phyloP scores from a whole-genome alignment of 2,888 invertebrate species.

The Limnephilus lunatus region DNA sequence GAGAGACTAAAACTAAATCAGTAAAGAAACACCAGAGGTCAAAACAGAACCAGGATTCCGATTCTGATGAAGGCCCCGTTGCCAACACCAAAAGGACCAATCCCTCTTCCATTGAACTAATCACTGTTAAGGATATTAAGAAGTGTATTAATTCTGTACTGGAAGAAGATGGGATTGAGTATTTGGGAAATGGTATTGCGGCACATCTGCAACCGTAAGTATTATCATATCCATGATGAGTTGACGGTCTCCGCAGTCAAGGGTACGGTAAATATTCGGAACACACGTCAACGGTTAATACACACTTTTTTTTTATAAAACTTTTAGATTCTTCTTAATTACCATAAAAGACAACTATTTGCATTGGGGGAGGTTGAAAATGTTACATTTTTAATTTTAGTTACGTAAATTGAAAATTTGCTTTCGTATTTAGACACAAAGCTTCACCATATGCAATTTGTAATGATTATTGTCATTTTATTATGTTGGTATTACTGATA shows the following conservation, averaged over 20 bases:
- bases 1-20: slow-evolving; percentile 96
- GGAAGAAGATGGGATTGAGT: slow-evolving; percentile 85
- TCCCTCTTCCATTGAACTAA: slow-evolving; percentile 78
- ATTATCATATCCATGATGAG: not conserved
- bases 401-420: too few relatives aligned
- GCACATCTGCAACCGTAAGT: slow-evolving; percentile 82
- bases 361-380: too few relatives aligned
- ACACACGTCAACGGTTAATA: too few relatives aligned
- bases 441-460: too few relatives aligned
- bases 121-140: slow-evolving; percentile 83
- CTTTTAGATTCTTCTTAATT: too few relatives aligned
- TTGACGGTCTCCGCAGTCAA: not conserved
- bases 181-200: slow-evolving; percentile 83
- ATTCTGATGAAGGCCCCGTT: slow-evolving; percentile 81
- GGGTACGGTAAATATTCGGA: too few relatives aligned
- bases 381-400: too few relatives aligned
- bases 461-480: too few relatives aligned
- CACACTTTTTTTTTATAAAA: too few relatives aligned
- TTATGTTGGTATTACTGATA: too few relatives aligned
- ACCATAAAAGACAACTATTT: too few relatives aligned
- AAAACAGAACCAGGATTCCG: slow-evolving; percentile 81
- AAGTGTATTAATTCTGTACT: slow-evolving; percentile 78
- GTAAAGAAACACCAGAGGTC: slow-evolving; percentile 87
- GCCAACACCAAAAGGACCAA: slow-evolving; percentile 72
- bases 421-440: too few relatives aligned